Evolutionary conservation across 2,888 invertebrate genomes (phyloP).

Genomic region (Eupithecia subfuscata): DNA sequence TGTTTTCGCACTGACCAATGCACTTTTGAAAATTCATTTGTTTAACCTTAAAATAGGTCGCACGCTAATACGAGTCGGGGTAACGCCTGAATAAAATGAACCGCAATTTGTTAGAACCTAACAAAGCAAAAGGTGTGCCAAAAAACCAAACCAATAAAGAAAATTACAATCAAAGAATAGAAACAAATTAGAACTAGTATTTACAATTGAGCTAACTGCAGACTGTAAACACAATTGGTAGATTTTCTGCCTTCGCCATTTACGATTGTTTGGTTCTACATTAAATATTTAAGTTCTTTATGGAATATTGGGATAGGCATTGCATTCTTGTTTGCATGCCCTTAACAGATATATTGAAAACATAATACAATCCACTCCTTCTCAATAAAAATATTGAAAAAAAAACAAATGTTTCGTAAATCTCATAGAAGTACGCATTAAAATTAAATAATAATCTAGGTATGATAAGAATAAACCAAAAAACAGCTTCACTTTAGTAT

Average conservation of each 20-base stretch:
- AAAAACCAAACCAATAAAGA: not conserved
- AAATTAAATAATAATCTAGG: not conserved
- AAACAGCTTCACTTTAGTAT: not conserved
- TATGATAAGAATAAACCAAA: not conserved
- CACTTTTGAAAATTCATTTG: no score
- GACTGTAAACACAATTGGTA: not conserved
- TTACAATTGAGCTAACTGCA: no score
- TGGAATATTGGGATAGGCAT: slow-evolving; percentile 1
- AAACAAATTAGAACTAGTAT: no score
- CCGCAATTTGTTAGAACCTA: not conserved
- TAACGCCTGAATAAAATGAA: not conserved
- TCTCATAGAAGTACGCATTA: not conserved
- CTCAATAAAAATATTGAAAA: not conserved
- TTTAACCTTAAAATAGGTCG: no score
- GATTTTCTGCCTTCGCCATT: not conserved
- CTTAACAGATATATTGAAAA: not conserved
- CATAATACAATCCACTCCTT: slow-evolving; percentile 10
- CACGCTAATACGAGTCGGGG: no score
- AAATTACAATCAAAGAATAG: no score
- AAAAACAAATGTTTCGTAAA: not conserved
- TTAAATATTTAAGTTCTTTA: not conserved
- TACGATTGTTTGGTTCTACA: not conserved
- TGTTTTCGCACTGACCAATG: no score
- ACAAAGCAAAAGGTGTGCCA: not conserved
- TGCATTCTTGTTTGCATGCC: not conserved